Percentiles rank a stretch among this genome's conserved stretches.
Conservation (phyloP, 35 echinoderm and acorn worm genomes). For the Ptychodera flava region DNA sequence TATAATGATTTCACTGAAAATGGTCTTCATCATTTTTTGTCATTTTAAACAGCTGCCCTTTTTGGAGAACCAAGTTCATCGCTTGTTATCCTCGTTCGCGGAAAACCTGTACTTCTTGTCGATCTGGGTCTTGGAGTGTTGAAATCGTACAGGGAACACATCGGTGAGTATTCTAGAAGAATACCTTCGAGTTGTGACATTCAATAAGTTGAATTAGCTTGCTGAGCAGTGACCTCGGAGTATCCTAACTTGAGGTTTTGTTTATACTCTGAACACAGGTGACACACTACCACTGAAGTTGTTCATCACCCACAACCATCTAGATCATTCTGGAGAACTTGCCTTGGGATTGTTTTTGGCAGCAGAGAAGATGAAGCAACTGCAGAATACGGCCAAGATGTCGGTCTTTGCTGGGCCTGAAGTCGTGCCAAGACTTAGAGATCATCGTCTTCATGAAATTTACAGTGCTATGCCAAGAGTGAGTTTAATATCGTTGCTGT, state of each 20-base stretch:
- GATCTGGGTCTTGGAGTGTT: slow-evolving; percentile 31
- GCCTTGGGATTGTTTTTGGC: slow-evolving; percentile 4
- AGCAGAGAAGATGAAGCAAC: background rate
- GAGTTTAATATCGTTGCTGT: background rate
- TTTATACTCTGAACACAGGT: background rate
- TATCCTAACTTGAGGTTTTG: background rate
- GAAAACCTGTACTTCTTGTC: slow-evolving; percentile 20
- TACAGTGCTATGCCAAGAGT: slow-evolving; percentile 36
- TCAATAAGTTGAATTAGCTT: too few species aligned
- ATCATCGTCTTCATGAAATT: slow-evolving; percentile 25
- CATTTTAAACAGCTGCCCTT: slow-evolving; percentile 16
- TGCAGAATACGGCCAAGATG: background rate
- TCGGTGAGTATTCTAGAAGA: slow-evolving; percentile 1
- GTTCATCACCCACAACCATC: slow-evolving; percentile 37
- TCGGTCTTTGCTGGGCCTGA: slow-evolving; percentile 17
- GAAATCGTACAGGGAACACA: background rate
- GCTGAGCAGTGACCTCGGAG: background rate
- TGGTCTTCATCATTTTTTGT: too few species aligned
- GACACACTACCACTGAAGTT: slow-evolving; percentile 19
- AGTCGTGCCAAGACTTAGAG: slow-evolving; percentile 13
- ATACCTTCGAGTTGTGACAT: too few species aligned
- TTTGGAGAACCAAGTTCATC: slow-evolving; percentile 39
- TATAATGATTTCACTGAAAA: too few species aligned
- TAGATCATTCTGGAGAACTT: slow-evolving; percentile 22
- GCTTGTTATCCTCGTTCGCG: slow-evolving; percentile 2